Evolutionary conservation across 2,113 vertebrate genomes (phyloP).

Genomic region (Elephas maximus): DNA sequence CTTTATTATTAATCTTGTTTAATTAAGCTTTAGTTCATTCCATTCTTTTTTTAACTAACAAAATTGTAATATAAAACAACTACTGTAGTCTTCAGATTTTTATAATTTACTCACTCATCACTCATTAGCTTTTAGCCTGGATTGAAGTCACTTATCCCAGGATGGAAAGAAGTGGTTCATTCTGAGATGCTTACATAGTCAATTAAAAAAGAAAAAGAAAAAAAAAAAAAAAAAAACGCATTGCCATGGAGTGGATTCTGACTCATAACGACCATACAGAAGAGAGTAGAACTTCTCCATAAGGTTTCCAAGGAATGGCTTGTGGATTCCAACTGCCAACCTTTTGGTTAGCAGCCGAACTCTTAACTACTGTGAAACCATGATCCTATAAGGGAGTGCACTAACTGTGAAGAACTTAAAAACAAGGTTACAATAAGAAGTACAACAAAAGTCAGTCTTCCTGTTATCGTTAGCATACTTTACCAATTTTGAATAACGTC

Average conservation of each 20-base stretch:
- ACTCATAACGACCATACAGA: too few relatives aligned
- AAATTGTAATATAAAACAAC: conserved; percentile 12
- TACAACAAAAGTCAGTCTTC: background rate
- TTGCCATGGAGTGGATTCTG: too few relatives aligned
- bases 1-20: background rate
- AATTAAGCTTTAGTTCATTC: background rate
- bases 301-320: too few relatives aligned
- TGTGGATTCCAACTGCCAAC: too few relatives aligned
- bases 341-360: too few relatives aligned
- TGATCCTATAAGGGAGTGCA: background rate
- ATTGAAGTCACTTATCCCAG: background rate
- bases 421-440: background rate
- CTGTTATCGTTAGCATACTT: background rate
- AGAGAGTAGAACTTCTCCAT: too few relatives aligned
- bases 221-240: background rate
- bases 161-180: background rate
- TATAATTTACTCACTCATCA: background rate
- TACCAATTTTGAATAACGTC: background rate
- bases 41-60: conserved; percentile 1
- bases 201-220: too few relatives aligned
- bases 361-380: too few relatives aligned
- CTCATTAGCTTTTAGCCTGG: background rate
- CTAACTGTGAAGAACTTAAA: background rate
- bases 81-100: background rate
- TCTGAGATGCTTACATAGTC: background rate